Conservation (phyloP, 2,113 vertebrate genomes). For the Proteles cristata region DNA sequence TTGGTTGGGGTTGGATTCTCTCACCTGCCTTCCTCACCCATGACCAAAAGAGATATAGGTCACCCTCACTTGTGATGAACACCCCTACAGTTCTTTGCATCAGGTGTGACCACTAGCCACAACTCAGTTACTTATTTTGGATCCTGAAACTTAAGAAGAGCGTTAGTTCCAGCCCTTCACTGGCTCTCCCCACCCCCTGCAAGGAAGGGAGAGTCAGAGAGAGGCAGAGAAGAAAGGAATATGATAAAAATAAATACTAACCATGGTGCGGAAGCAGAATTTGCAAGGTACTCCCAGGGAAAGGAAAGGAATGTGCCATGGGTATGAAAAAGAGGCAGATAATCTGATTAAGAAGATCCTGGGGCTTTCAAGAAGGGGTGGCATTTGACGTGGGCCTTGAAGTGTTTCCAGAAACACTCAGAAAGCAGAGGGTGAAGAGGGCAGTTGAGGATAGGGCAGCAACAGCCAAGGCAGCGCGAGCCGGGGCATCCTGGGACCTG, state of each 20-base stretch:
- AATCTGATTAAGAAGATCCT: not conserved
- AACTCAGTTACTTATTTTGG: not conserved
- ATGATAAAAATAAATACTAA: not conserved
- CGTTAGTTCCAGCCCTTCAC: not conserved
- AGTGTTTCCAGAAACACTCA: not conserved
- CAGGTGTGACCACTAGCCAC: not conserved
- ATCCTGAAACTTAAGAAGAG: not conserved
- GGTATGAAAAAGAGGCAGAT: not conserved
- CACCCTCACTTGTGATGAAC: not conserved
- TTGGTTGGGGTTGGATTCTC: not conserved
- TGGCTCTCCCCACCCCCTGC: not conserved
- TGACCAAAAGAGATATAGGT: not conserved
- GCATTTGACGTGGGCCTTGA: not conserved
- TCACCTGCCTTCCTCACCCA: not conserved
- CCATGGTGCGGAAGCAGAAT: not conserved
- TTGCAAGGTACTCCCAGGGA: accelerated
- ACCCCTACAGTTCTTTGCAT: not conserved
- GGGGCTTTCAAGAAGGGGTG: not conserved
- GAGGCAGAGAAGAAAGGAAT: not conserved
- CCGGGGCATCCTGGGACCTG: constrained; percentile 34
- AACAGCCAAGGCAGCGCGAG: not conserved
- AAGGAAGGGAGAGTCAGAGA: not conserved
- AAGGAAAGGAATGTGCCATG: too few species aligned
- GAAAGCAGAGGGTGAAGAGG: not conserved
- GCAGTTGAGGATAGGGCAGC: not conserved